These are phyloP conservation scores for Cephalotes varians DNA, from an alignment of 2,888 invertebrate genomes.

Conservation along the genomic window DNA sequence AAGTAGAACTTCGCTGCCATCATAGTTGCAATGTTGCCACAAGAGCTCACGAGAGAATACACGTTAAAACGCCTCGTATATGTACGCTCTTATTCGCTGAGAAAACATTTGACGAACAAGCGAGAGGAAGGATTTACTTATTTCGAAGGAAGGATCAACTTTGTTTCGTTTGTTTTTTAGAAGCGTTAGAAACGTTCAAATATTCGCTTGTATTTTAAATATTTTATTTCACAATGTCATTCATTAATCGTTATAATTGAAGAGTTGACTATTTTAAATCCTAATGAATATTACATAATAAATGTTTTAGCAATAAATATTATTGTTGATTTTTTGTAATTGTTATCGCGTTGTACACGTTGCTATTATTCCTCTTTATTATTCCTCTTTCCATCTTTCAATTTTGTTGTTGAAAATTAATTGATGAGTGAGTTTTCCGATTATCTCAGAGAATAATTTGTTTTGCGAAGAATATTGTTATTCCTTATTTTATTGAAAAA, in stretches of 20 bases:
- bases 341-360: not conserved
- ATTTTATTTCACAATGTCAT: not conserved
- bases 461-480: not conserved
- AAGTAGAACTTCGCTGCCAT: slow-evolving; percentile 68
- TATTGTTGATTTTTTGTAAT: not conserved
- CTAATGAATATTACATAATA: not conserved
- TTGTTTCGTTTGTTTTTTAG: not conserved
- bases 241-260: not conserved
- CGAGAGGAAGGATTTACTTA: not conserved
- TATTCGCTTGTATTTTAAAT: not conserved
- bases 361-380: not conserved
- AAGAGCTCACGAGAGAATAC: slow-evolving; percentile 58
- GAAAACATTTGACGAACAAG: slow-evolving; percentile 16
- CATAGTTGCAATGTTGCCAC: slow-evolving; percentile 64
- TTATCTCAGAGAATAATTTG: not conserved
- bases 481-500: not conserved
- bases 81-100: slow-evolving; percentile 21
- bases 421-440: not conserved
- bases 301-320: not conserved
- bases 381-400: not conserved
- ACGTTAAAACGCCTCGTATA: slow-evolving; percentile 56
- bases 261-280: not conserved
- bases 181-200: not conserved
- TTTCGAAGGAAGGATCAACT: no score
- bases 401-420: not conserved